phyloP scores from a whole-genome alignment of 2,797 vertebrate species.

The Diceros bicornis region DNA sequence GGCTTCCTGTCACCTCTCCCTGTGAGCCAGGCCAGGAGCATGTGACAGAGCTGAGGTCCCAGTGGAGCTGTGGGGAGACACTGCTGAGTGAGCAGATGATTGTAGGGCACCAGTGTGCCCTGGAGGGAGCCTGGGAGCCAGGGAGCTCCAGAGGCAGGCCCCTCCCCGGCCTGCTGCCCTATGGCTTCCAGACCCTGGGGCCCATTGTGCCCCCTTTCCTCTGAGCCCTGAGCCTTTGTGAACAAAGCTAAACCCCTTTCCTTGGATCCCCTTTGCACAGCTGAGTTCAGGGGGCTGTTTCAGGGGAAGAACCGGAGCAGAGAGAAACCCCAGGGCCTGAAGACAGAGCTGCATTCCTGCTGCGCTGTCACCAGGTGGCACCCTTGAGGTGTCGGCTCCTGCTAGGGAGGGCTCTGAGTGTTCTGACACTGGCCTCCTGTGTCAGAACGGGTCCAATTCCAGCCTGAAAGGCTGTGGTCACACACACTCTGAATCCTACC shows the following conservation, averaged over 20 bases:
- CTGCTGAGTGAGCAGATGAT: background rate
- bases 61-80: background rate
- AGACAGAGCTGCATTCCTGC: background rate
- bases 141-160: background rate
- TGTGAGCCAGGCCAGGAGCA: background rate
- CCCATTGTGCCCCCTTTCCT: background rate
- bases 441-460: background rate
- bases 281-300: background rate
- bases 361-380: slow-evolving; percentile 59
- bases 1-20: background rate
- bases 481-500: background rate
- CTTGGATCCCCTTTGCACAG: background rate
- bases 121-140: background rate
- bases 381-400: background rate
- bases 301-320: background rate
- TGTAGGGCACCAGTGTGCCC: background rate
- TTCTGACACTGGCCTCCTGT: background rate
- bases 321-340: background rate
- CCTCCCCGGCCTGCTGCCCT: background rate
- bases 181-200: background rate
- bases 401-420: background rate
- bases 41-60: background rate
- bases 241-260: background rate
- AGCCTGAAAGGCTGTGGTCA: background rate
- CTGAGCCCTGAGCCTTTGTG: background rate